A percentile compares a stretch with the other conserved stretches of the same genome.
Conservation (phyloP, 2,113 vertebrate species). For the Penelope pileata region DNA sequence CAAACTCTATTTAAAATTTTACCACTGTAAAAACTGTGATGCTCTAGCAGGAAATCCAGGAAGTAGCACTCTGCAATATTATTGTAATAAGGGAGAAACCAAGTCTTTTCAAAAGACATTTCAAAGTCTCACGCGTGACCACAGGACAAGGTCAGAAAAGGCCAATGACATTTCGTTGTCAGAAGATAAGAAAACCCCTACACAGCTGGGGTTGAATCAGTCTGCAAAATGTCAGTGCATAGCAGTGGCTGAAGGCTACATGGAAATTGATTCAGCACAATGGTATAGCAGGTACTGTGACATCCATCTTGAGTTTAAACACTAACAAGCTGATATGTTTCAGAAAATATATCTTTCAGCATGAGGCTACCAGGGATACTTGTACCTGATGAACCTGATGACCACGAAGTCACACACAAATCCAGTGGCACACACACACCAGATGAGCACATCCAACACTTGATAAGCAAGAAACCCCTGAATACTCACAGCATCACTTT, state of each 20-base stretch:
- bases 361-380: not conserved
- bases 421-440: not conserved
- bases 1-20: slow-evolving; percentile 55
- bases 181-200: slow-evolving; percentile 38
- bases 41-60: slow-evolving; percentile 45
- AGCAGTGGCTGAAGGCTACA: not conserved
- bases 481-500: not conserved
- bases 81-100: slow-evolving; percentile 1
- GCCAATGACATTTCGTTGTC: slow-evolving; percentile 21
- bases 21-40: slow-evolving; percentile 52
- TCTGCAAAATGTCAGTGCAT: slow-evolving; percentile 4
- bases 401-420: not conserved
- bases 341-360: not conserved
- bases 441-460: not conserved
- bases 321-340: not conserved
- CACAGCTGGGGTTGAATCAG: not conserved
- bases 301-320: not conserved
- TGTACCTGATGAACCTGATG: not conserved
- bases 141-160: slow-evolving; percentile 43
- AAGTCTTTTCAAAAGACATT: slow-evolving; percentile 41
- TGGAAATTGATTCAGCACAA: not conserved
- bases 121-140: slow-evolving; percentile 19
- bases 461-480: not conserved
- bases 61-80: slow-evolving; percentile 33
- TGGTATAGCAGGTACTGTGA: not conserved